phyloP scores from a whole-genome alignment of 2,113 vertebrate species.

The Rhynchopsitta pachyrhyncha region DNA sequence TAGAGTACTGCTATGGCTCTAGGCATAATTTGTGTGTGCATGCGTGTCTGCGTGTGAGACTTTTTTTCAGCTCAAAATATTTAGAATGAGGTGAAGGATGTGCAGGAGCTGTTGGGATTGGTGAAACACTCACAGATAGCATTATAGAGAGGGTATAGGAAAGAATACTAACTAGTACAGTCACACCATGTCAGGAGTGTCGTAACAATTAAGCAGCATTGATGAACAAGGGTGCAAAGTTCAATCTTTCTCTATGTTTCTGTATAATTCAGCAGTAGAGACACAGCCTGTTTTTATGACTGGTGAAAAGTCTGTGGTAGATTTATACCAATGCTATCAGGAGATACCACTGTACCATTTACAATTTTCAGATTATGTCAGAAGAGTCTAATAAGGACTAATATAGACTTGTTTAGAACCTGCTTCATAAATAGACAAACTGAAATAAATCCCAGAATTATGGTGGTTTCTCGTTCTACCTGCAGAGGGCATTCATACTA shows the following conservation, averaged over 20 bases:
- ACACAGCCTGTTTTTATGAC: not conserved
- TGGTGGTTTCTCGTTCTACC: not conserved
- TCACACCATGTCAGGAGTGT: not conserved
- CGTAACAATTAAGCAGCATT: not conserved
- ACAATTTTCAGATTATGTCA: not conserved
- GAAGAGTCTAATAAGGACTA: not conserved
- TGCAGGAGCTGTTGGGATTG: not conserved
- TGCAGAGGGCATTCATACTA: constrained; percentile 46
- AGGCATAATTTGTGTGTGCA: not conserved
- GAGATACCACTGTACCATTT: not conserved
- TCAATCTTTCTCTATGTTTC: not conserved
- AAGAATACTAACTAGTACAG: not conserved
- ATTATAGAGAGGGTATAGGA: not conserved
- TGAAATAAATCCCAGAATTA: not conserved
- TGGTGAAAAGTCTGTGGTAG: not conserved
- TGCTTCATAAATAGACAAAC: not conserved
- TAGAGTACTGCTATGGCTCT: not conserved
- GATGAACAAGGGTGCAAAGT: not conserved
- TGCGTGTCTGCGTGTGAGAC: too few species aligned
- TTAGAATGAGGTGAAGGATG: not conserved
- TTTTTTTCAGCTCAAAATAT: not conserved
- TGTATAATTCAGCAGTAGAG: not conserved
- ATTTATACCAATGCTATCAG: not conserved
- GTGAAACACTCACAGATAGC: not conserved
- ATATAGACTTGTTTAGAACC: not conserved